phyloP scores from a whole-genome alignment of 2,113 vertebrate genomes.

The Stigmatopora argus region DNA sequence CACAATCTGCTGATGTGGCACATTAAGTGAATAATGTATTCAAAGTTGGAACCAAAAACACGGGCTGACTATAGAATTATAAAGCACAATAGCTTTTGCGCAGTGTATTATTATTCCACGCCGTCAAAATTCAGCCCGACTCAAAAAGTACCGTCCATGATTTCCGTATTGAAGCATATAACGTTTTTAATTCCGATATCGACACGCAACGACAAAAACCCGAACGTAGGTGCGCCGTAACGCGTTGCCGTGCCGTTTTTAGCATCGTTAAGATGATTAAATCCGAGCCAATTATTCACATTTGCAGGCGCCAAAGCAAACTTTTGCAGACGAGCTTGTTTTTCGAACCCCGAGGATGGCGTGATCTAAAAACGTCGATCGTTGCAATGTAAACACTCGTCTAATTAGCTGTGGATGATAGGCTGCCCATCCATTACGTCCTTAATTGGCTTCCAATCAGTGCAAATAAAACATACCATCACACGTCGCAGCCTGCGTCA shows the following conservation, averaged over 20 bases:
- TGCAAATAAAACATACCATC: slow-evolving; percentile 62
- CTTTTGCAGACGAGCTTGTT: no score
- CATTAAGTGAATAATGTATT: slow-evolving; percentile 67
- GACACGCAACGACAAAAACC: neutral
- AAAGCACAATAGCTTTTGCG: slow-evolving; percentile 47
- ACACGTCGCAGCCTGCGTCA: slow-evolving; percentile 57
- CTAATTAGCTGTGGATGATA: slow-evolving; percentile 70
- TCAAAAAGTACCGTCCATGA: neutral
- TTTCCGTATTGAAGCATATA: neutral
- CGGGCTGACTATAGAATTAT: slow-evolving; percentile 40
- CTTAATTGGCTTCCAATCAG: slow-evolving; percentile 69
- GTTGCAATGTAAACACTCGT: slow-evolving; percentile 53
- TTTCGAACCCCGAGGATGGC: neutral
- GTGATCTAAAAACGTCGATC: slow-evolving; percentile 51
- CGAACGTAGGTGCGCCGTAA: no score
- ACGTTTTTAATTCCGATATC: no score
- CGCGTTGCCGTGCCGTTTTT: neutral
- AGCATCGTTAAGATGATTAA: neutral
- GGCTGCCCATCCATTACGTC: slow-evolving; percentile 65
- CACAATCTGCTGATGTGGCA: slow-evolving; percentile 66
- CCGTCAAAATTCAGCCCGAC: neutral
- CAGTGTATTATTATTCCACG: slow-evolving; percentile 38
- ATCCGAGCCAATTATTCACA: no score
- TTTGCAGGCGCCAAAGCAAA: neutral
- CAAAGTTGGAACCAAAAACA: slow-evolving; percentile 48